Base-by-base conservation (phyloP, 2,888 invertebrate genomes). In the Limnephilus rhombicus region DNA sequence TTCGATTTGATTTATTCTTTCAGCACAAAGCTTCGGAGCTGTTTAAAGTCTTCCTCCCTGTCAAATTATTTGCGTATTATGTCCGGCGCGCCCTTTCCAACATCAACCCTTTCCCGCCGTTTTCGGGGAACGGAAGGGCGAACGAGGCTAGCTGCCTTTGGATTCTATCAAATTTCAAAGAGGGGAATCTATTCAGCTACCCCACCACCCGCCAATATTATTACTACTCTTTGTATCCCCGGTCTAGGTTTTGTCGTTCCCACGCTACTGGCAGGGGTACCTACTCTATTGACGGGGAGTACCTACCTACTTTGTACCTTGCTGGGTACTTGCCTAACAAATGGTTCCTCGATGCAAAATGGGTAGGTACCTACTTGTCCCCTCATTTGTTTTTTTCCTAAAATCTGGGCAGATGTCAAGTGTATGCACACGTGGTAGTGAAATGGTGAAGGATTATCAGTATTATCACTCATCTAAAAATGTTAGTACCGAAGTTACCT, bases 171-270 rank as follows among this genome's bases (percentile, higher is more conserved):
- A 89, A 89, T 89, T 89, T 89, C 88, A n/a, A 80, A 88, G 49
- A 45, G 88, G 88, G 88, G 80, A 29, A 41, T 89, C 88, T 89
- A 89, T 89, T 89, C 88, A 89, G 15, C 37, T 11, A 80, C 88
- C 88, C 88, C 88, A 80, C 88, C 88, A 80, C 88, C 88, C 88
- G 88, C 88, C 88, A 89, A 89, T 37, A 89, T 80, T 89, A 68
- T 68, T 53, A 53, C 53, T 53, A 53, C 18, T 53, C 85, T 85
- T 80, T 80, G 41, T 89, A 34, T 80, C n/a, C 88, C 88, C 87
- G 87, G 29, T 87, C 87, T 86, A 86, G 85, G 41, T 86, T 45
- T 86, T 53, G 53, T 37, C 88, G 88, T 89, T 89, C 88, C 88
- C 88, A 89, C 88, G 88, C 88, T 89, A 34, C 53, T 34, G 87